Percentiles rank a stretch among this genome's conserved stretches.
Conservation (phyloP, 2,797 vertebrate species). For the Nothura maculosa region DNA sequence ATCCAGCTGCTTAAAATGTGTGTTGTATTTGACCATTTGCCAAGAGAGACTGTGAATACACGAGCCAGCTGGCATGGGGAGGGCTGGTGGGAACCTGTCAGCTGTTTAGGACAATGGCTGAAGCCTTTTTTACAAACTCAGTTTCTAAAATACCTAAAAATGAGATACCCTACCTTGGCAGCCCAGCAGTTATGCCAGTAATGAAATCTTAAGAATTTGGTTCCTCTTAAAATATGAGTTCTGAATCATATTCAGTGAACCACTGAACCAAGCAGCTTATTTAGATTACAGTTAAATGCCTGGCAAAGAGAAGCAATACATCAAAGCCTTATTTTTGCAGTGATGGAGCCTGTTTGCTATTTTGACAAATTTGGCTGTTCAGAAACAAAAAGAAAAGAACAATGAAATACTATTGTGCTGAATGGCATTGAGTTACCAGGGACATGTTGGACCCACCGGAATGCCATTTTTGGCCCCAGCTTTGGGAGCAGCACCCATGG, state of each 20-base stretch:
- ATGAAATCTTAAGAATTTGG: slow-evolving; percentile 13
- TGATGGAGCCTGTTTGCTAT: not conserved
- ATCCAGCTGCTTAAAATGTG: slow-evolving; percentile 83
- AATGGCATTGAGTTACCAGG: not conserved
- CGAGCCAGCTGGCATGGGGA: slow-evolving; percentile 74
- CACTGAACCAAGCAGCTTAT: slow-evolving; percentile 25
- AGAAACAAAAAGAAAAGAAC: not conserved
- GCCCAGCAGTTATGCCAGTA: slow-evolving; percentile 39
- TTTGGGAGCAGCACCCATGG: not conserved
- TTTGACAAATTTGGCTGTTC: not conserved
- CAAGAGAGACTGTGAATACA: slow-evolving; percentile 76
- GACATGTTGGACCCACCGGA: not conserved
- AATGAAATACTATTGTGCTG: not conserved
- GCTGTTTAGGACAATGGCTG: slow-evolving; percentile 71
- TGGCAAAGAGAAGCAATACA: slow-evolving; percentile 26
- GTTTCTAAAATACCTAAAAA: slow-evolving; percentile 66
- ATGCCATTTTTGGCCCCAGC: not conserved
- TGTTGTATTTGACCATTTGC: slow-evolving; percentile 81
- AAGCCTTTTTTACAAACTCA: slow-evolving; percentile 66
- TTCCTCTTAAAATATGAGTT: slow-evolving; percentile 51
- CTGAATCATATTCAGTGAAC: slow-evolving; percentile 39
- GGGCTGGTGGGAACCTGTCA: slow-evolving; percentile 76
- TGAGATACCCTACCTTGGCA: slow-evolving; percentile 26
- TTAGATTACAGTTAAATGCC: slow-evolving; percentile 48
- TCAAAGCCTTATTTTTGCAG: slow-evolving; percentile 47